Percentiles rank a stretch among this genome's conserved stretches.
These are phyloP conservation scores for Telmatochromis bifrenatus DNA, from an alignment of 2,113 vertebrate species.

Conservation along the genomic window DNA sequence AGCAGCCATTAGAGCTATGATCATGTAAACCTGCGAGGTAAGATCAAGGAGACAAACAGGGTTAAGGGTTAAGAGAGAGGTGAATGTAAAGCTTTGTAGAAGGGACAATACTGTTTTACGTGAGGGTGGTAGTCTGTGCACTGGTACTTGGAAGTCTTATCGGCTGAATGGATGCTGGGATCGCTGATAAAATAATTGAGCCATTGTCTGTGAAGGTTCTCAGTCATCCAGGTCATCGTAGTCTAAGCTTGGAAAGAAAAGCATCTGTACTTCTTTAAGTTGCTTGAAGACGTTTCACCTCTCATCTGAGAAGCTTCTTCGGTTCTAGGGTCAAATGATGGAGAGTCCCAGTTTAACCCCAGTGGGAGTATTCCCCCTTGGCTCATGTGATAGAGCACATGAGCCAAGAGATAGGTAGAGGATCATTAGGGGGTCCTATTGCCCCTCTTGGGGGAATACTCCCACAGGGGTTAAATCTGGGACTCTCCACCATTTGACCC, in stretches of 20 bases:
- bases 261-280: fast-evolving
- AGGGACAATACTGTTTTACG: neutral
- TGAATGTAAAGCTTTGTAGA: neutral
- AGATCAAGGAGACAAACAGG: neutral
- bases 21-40: conserved; percentile 62
- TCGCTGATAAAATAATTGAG: neutral
- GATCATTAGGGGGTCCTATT: neutral
- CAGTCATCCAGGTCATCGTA: neutral
- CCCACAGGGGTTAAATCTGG: neutral
- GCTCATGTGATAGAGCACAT: neutral
- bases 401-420: no score
- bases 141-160: neutral
- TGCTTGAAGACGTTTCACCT: fast-evolving
- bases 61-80: neutral
- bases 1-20: conserved; percentile 67
- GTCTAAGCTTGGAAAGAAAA: neutral
- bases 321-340: neutral
- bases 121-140: neutral
- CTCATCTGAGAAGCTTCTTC: neutral
- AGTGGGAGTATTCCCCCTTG: neutral
- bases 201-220: neutral
- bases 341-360: neutral
- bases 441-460: neutral
- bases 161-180: neutral
- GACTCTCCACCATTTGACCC: neutral